Evolutionary conservation across 2,113 vertebrate genomes (phyloP), one percentile per base, ranked within the genome.

Genomic region (Clarias magur): DNA sequence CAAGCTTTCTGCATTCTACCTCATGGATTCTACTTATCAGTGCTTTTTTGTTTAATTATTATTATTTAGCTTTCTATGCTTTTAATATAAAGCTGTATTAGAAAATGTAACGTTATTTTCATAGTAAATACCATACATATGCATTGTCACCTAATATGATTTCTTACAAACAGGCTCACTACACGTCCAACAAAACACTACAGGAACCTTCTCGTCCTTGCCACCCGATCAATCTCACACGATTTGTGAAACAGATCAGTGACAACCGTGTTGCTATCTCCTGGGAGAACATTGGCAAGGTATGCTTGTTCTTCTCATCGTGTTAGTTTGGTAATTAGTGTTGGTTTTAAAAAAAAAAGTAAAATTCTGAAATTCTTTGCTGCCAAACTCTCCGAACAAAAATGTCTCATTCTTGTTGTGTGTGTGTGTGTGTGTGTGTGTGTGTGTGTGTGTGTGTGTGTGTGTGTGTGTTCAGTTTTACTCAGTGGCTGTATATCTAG

Each of bases 401-500:
- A 42, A 42, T 42, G 4, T 42, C 57, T 59, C 15, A 16, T 16
- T 16, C 4, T 13, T 59, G 57, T 59, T 84, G 13, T 54, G 53
- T 86, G 30, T 57, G 30, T 87, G 70, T 42, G 79, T 42, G 85
- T 70, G 73, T 86, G 25, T 88, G 90, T 72, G 30, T 87, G 70
- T 84, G 13, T 54, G 53, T 86, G 30, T 57, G 30, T 87, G 70
- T 84, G 13, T 54, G 53, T 86, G 30, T 57, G 30, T 87, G 70
- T 42, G 79, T 42, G 85, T 70, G 73, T 86, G 25, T 88, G 90
- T 72, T 57, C 92, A 99, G 98, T 96, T 94, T 93, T 99, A 99
- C 92, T 98, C 97, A 90, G 97, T 97, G 96, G 98, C 97, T 81
- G 96, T 99, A 67, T 99, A 99, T 95, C 95, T 99, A 89, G 98